Evolutionary conservation across 2,113 vertebrate species (phyloP).

Genomic region (Tiliqua scincoides): DNA sequence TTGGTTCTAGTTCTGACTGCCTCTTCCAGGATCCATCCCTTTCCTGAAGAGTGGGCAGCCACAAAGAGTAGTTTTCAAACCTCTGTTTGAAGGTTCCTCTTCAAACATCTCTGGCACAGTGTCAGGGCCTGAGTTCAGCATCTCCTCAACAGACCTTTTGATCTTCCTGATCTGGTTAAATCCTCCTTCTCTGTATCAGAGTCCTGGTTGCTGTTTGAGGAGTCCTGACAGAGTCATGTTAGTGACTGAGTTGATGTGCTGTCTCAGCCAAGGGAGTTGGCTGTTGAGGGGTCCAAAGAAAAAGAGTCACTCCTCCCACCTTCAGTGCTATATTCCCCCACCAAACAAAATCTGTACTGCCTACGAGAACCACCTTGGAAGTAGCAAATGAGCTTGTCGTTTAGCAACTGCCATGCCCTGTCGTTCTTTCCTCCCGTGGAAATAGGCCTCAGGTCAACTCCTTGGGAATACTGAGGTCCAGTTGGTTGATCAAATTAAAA

Average conservation of each 20-base stretch:
- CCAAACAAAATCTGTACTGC: background rate
- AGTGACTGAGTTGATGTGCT: background rate
- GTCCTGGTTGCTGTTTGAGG: too few relatives aligned
- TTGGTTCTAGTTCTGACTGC: too few relatives aligned
- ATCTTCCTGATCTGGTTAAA: too few relatives aligned
- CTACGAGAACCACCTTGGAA: background rate
- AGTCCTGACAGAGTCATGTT: too few relatives aligned
- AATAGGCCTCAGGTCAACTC: background rate
- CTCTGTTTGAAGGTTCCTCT: too few relatives aligned
- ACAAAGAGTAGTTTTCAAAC: too few relatives aligned
- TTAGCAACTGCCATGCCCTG: background rate
- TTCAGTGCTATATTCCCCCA: background rate
- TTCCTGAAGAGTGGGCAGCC: too few relatives aligned
- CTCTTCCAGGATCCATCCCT: too few relatives aligned
- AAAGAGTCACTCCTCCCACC: background rate
- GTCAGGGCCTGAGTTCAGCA: too few relatives aligned
- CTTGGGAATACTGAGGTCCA: background rate
- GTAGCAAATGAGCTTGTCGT: background rate
- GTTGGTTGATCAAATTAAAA: slow-evolving; percentile 34
- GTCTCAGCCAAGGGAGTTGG: background rate
- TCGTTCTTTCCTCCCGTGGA: background rate
- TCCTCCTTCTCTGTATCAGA: too few relatives aligned
- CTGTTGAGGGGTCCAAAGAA: background rate
- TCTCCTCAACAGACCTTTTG: too few relatives aligned
- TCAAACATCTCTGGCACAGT: too few relatives aligned